Base-by-base conservation (phyloP, 2,797 vertebrate genomes). In the Chiroxiphia lanceolata region DNA sequence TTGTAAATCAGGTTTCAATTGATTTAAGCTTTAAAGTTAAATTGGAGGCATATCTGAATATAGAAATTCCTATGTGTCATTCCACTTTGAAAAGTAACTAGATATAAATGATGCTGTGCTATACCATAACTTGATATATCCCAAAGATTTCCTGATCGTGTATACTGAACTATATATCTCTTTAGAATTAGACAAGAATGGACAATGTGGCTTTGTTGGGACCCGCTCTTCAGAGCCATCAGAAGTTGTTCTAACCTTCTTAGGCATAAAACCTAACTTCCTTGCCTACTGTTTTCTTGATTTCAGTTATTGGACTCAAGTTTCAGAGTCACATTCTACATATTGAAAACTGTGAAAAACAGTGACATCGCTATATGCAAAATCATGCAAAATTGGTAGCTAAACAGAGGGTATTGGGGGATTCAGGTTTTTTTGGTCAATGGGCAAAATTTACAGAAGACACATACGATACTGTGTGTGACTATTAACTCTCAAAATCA, bases 21-120 rank as follows among this genome's bases (percentile, higher is more conserved):
- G 95, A 96, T 95, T 96, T 93, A 89, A 95, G 42, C 81, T 97
- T 96, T 96, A 93, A 91, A 94, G 83, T 87, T 94, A 89, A 95
- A 96, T 33, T 90, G 93, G 68, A 88, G 53, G 68, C 45, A 72
- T 85, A 90, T 80, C 75, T 87, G 67, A 88, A 76, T 74, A 83
- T 14, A 94, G 76, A 87, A 94, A 92, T 77, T 64, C 75, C 65
- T 57, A 51, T 44, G 40, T 92, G 60, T 83, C 80, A 84, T 86
- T 95, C 47, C 53, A 44, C 53, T 83, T 18, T 44, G 42, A 89
- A 89, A 53, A 80, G 47, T 56, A 95, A 93, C 71, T 57, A 87
- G 83, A 61, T 82, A 54, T 40, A 90, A 85, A 92, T 25, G 60
- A 80, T 72, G 31, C 40, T 71, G 53, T 68, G n/a, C 74, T 53